Evolutionary conservation across 2,113 vertebrate genomes (phyloP).

Genomic region (Neolamprologus hecqui): DNA sequence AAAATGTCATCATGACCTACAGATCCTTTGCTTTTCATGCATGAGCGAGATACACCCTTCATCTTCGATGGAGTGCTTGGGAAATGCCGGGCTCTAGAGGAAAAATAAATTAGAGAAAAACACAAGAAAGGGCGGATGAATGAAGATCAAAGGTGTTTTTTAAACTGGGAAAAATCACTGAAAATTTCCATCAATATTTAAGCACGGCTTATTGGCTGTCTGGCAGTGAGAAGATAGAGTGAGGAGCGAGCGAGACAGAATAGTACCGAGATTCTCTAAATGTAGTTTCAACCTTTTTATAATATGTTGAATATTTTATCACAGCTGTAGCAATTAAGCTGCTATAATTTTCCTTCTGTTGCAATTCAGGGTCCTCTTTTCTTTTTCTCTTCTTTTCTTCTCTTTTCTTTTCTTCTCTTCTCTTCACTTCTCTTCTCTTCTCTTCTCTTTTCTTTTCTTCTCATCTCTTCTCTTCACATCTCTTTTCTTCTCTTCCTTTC

Average conservation of each 20-base stretch:
- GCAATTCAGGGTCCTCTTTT: not conserved
- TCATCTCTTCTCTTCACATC: accelerated
- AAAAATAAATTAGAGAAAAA: not conserved
- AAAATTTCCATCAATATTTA: conserved; percentile 20
- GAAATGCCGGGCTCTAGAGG: not conserved
- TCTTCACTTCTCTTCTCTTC: accelerated
- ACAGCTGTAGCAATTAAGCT: not conserved
- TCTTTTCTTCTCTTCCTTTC: accelerated
- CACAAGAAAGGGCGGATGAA: not conserved
- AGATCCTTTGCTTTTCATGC: not conserved
- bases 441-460: accelerated
- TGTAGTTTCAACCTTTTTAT: conserved; percentile 16
- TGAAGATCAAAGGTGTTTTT: not conserved
- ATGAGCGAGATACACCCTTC: not conserved
- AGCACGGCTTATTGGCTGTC: not conserved
- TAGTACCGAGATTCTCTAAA: not conserved
- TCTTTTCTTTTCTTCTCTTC: not conserved
- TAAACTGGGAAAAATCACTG: not conserved
- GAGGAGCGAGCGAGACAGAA: not conserved
- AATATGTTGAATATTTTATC: conserved; percentile 30
- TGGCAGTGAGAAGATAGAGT: not conserved
- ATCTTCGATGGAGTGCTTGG: not conserved
- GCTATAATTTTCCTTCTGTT: not conserved
- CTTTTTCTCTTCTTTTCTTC: not conserved
- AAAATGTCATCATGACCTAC: not conserved